These are phyloP conservation scores for Andricus quercusramuli DNA, from an alignment of 2,888 invertebrate species.

Conservation along the genomic window DNA sequence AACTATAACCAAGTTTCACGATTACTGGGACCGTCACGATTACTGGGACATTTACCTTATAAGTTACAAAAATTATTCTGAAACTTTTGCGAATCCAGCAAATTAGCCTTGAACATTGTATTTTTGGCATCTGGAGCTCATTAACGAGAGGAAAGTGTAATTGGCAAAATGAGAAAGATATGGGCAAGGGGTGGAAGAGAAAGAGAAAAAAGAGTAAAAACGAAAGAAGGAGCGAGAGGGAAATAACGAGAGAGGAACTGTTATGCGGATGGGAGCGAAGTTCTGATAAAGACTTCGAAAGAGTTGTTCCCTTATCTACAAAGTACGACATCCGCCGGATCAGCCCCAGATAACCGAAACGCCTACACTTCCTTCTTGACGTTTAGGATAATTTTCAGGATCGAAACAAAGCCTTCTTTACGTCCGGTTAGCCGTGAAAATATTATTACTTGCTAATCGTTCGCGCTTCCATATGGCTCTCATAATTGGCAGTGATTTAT, in stretches of 20 bases:
- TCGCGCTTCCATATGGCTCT: constrained; percentile 44
- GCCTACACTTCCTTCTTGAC: constrained; percentile 76
- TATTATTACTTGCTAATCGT: constrained; percentile 39
- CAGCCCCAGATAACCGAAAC: constrained; percentile 75
- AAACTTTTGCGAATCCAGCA: constrained; percentile 4
- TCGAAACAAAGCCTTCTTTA: constrained; percentile 33
- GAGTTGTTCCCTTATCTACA: constrained; percentile 73
- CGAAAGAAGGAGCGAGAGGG: constrained; percentile 51
- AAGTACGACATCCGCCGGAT: constrained; percentile 78
- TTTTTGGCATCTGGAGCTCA: constrained; percentile 49
- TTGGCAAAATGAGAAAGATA: constrained; percentile 42
- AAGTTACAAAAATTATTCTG: too few relatives aligned
- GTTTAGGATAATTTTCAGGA: constrained; percentile 52
- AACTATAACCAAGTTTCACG: too few relatives aligned
- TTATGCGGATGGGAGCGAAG: constrained; percentile 51
- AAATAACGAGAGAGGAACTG: constrained; percentile 52
- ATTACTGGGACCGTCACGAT: too few relatives aligned
- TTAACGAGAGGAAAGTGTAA: constrained; percentile 60
- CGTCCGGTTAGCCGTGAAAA: constrained; percentile 24
- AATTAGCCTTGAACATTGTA: constrained; percentile 36
- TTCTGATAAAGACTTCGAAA: constrained; percentile 75
- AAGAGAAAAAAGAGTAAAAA: constrained; percentile 53
- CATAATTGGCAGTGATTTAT: constrained; percentile 33
- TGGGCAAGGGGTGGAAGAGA: constrained; percentile 48
- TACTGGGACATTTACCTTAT: too few relatives aligned